These are phyloP conservation scores for Oxyteleia sp. DNA, from an alignment of 2,888 invertebrate species.

Conservation along the genomic window DNA sequence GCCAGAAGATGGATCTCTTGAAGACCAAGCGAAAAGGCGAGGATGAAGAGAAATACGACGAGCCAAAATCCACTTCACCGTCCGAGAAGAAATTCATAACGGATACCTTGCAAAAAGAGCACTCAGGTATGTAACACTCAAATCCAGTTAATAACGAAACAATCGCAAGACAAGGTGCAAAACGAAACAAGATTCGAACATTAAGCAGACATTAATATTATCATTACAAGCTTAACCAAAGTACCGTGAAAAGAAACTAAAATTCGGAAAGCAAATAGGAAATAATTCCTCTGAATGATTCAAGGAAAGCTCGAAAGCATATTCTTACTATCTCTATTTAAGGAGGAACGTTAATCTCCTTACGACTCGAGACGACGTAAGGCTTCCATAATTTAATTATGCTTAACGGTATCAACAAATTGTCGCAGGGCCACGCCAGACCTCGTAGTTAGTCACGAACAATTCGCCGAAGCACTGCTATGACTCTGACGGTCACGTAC, in stretches of 20 bases:
- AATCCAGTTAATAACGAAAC: slow-evolving; percentile 38
- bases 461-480: slow-evolving; percentile 65
- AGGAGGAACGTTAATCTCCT: slow-evolving; percentile 82
- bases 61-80: slow-evolving; percentile 84
- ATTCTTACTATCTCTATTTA: slow-evolving; percentile 76
- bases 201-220: slow-evolving; percentile 32
- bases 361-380: slow-evolving; percentile 79
- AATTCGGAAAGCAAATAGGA: slow-evolving; percentile 36
- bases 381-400: slow-evolving; percentile 86
- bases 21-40: slow-evolving; percentile 82
- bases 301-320: slow-evolving; percentile 56
- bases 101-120: slow-evolving; percentile 84
- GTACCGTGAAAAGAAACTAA: neutral
- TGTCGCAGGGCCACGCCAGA: slow-evolving; percentile 77
- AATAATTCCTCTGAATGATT: slow-evolving; percentile 56
- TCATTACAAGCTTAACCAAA: slow-evolving; percentile 36
- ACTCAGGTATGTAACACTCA: slow-evolving; percentile 81
- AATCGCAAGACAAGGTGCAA: slow-evolving; percentile 77
- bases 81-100: slow-evolving; percentile 84
- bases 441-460: slow-evolving; percentile 79
- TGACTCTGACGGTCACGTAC: slow-evolving; percentile 48
- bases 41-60: slow-evolving; percentile 84
- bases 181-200: slow-evolving; percentile 73
- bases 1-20: slow-evolving; percentile 82
- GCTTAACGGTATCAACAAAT: slow-evolving; percentile 83